Evolutionary conservation across 2,113 vertebrate genomes (phyloP).

Genomic region (Lophotis ruficrista): DNA sequence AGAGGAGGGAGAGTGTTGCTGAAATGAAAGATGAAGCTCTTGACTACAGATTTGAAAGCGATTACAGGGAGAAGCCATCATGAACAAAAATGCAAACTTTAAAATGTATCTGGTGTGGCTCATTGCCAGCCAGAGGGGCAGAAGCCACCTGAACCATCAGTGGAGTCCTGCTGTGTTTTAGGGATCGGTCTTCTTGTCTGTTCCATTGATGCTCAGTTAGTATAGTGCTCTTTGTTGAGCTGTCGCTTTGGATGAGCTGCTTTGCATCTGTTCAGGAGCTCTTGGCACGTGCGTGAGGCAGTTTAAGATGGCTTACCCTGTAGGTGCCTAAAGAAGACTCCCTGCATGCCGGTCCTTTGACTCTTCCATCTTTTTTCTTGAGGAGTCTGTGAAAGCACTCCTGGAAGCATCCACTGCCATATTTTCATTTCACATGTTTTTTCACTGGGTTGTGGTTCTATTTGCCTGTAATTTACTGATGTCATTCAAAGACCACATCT

Average conservation of each 20-base stretch:
- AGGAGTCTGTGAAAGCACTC: not conserved
- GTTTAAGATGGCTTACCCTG: not conserved
- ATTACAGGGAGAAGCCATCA: not conserved
- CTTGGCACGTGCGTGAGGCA: not conserved
- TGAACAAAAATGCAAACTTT: not conserved
- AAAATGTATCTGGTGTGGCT: not conserved
- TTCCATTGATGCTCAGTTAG: not conserved
- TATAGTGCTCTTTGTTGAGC: not conserved
- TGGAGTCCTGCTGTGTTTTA: not conserved
- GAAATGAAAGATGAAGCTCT: not conserved
- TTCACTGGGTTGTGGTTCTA: not conserved
- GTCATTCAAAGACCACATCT: not conserved
- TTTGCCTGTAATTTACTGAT: not conserved
- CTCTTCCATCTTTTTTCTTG: not conserved
- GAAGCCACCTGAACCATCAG: not conserved
- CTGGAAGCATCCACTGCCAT: not conserved
- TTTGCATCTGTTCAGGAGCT: not conserved
- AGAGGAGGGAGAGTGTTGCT: not conserved
- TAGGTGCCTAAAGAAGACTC: not conserved
- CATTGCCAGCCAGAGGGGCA: not conserved
- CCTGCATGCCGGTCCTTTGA: not conserved
- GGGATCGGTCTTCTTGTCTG: not conserved
- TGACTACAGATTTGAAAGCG: accelerated
- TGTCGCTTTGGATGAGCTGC: not conserved
- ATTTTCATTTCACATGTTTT: not conserved